A percentile compares a stretch with the other conserved stretches of the same genome.
Conservation (phyloP, 1,140 invertebrate genomes). For the Neodiprion fabricii region DNA sequence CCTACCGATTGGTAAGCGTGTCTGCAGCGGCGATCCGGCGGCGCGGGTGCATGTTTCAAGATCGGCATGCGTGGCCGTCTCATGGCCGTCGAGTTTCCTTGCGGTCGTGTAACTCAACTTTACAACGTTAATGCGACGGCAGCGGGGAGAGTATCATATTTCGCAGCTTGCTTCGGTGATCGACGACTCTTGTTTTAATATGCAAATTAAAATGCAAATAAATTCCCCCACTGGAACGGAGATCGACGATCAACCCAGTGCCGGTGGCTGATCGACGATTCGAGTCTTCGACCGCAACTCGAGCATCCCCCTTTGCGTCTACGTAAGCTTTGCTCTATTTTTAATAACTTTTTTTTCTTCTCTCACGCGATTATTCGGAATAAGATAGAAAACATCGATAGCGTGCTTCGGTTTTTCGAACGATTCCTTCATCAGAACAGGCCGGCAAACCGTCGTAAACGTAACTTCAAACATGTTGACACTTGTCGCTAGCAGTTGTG, state of each 20-base stretch:
- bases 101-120: constrained; percentile 57
- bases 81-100: constrained; percentile 58
- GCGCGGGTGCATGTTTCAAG: constrained; percentile 57
- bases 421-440: no score
- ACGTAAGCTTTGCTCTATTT: no score
- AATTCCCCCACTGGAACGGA: constrained; percentile 20
- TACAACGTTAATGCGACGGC: constrained; percentile 56
- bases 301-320: no score
- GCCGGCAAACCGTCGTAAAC: no score
- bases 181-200: constrained; percentile 53
- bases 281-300: neutral
- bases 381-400: no score
- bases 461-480: no score
- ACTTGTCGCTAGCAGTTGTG: no score
- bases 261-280: neutral
- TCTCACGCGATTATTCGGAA: no score
- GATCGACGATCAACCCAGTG: neutral
- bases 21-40: constrained; percentile 38
- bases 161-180: constrained; percentile 44
- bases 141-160: constrained; percentile 48
- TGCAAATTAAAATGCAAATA: constrained; percentile 60
- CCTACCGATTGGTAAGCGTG: neutral
- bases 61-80: constrained; percentile 59
- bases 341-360: no score
- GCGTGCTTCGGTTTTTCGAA: no score